Conservation (phyloP, 2,113 vertebrate genomes). For the Toxotes jaculatrix region DNA sequence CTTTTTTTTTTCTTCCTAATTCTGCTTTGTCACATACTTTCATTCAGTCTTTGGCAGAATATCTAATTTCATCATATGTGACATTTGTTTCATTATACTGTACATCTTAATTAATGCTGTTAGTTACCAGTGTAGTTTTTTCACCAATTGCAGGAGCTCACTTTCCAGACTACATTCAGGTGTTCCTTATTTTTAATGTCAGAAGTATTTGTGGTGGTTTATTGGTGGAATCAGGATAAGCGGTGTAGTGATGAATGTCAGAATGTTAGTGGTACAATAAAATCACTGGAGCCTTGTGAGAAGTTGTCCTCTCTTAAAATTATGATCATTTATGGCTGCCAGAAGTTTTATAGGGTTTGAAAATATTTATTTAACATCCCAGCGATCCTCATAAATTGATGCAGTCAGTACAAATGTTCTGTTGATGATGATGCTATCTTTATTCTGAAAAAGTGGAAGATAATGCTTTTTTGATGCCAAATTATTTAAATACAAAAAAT, state of each 20-base stretch:
- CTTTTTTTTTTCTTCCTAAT: not conserved
- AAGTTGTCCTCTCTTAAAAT: not conserved
- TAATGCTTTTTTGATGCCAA: not conserved
- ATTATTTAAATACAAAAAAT: not conserved
- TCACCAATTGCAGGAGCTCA: not conserved
- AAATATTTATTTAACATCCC: conserved; percentile 2
- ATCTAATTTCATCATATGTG: not conserved
- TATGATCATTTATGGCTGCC: not conserved
- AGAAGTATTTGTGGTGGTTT: not conserved
- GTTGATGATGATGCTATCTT: not conserved
- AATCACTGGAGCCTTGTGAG: not conserved
- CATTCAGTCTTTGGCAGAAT: not conserved
- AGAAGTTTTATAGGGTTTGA: not conserved
- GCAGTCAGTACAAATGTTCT: not conserved
- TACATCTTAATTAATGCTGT: not conserved
- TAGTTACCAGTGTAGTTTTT: not conserved
- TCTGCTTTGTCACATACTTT: not conserved
- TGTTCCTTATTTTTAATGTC: not conserved
- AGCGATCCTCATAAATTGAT: not conserved
- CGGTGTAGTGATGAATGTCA: not conserved
- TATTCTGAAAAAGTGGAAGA: not conserved
- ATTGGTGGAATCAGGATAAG: not conserved
- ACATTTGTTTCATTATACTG: not conserved
- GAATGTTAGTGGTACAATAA: not conserved
- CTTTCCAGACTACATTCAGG: not conserved